A percentile compares a stretch with the other conserved stretches of the same genome.
Evolutionary conservation across 2,888 invertebrate species (phyloP).

Genomic region (Nezara viridula): DNA sequence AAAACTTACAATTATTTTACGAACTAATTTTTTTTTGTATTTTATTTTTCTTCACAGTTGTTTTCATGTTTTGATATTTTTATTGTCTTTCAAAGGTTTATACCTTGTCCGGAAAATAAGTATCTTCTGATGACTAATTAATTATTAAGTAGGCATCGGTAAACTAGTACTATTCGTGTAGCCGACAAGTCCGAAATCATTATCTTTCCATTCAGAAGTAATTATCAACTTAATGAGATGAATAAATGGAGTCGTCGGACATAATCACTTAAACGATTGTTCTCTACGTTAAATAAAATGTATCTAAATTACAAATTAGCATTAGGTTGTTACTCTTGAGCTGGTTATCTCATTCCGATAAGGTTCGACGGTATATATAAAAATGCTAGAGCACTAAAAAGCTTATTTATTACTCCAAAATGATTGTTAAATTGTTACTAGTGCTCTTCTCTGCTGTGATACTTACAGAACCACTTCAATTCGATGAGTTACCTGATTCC

Average conservation of each 20-base stretch:
- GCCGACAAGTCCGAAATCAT: neutral
- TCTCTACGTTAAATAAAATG: neutral
- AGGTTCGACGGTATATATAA: neutral
- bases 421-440: conserved; percentile 14
- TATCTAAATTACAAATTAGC: conserved; percentile 39
- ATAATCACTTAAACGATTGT: neutral
- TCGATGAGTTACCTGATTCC: neutral
- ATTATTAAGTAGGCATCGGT: too few species aligned
- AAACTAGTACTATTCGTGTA: too few species aligned
- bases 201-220: neutral
- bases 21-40: too few species aligned
- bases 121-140: too few species aligned
- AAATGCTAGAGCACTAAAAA: neutral
- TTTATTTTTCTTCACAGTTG: too few species aligned
- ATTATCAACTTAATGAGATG: neutral
- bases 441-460: neutral
- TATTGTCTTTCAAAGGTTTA: too few species aligned
- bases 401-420: neutral
- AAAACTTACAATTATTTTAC: too few species aligned
- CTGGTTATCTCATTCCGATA: conserved; percentile 8
- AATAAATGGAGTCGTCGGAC: neutral
- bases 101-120: too few species aligned
- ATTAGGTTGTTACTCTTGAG: neutral
- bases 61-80: too few species aligned
- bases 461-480: neutral